Evolutionary conservation across 2,888 invertebrate genomes (phyloP), one percentile per base, ranked within the genome.

Genomic region (Meta bourneti): DNA sequence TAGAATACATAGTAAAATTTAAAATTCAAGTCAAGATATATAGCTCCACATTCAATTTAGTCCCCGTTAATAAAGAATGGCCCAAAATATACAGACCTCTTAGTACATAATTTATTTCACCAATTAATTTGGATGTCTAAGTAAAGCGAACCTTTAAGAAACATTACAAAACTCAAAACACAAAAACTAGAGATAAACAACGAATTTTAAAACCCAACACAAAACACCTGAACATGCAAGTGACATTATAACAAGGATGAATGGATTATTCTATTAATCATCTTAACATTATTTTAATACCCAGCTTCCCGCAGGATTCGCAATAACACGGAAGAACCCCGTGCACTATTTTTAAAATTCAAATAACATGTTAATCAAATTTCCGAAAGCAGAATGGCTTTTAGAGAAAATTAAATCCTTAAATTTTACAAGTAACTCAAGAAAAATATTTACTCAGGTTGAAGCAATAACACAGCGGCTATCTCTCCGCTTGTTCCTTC

Each of bases 371-470:
- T 83, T 83, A 83, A 83, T 83, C 74, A 83, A 74, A 20, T 83
- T 83, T 72, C 70, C 19, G 16, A 20, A 16, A 16, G 71, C 19
- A 74, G 52, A 74, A 20, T 51, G 72, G 74, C 74, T 84, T 75
- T 84, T 74, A 74, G n/a, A 75, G 74, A 84, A 84, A 84, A 74
- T 84, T 74, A 84, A 75, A 54, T 54, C 54, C 75, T 75, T 61
- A 75, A 84, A 84, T 84, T 75, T 84, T 54, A 48, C 70, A 75
- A 52, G 70, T 70, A 70, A 71, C 71, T 77, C 61, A 34, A 77
- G 77, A 78, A 71, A 86, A 86, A 86, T 86, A 86, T 78, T 86
- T 86, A 70, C 49, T 74, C 77, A 9, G 0, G 20, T 51, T 19
- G 19, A 13, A 8, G 61, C 69, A 71, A 70, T 82, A 82, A 82